Evolutionary conservation across 2,113 vertebrate genomes (phyloP), one percentile per base, ranked within the genome.

Genomic region (Campylorhamphus procurvoides): DNA sequence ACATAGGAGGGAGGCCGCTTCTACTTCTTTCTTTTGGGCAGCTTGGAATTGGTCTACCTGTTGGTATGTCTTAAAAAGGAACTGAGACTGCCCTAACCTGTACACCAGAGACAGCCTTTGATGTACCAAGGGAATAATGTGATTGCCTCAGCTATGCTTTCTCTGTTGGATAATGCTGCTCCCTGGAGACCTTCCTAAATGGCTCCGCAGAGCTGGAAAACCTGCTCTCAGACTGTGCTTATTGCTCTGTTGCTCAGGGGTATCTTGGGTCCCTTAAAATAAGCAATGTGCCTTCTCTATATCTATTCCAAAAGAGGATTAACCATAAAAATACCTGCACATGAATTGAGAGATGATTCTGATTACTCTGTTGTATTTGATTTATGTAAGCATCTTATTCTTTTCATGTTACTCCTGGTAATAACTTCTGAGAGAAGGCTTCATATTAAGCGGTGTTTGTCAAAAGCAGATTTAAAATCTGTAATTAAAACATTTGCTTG

Each of bases 381-480:
- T 93, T 81, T 90, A 56, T 42, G n/a, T 81, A 94, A 74, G 86
- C 68, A 85, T 40, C 47, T 85, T 74, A 84, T 47, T 74, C 58
- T 49, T 25, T 81, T 90, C 83, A 83, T 1, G 4, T 53, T 94
- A 81, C 37, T 83, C 55, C 23, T 55, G 25, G 40, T 91, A 86
- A 91, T 90, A 84, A 75, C 33, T 93, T 83, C 68, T 67, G 37
- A 85, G 69, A 91, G 29, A 28, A 67, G 62, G 47, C 78, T 95
- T 95, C 55, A 31, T 72, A 89, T 58, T 60, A 85, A 90, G 59
- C 46, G 52, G 44, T 68, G 86, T 90, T 94, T 92, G 75, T 66
- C 64, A 94, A 92, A 97, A 92, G 74, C 64, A 69, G 80, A 71
- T 93, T 96, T 89, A 46, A 97, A 94, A 92, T 94, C 50, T 81